Base-by-base conservation (phyloP, 2,888 invertebrate genomes). In the Acanthosepion lycidas region DNA sequence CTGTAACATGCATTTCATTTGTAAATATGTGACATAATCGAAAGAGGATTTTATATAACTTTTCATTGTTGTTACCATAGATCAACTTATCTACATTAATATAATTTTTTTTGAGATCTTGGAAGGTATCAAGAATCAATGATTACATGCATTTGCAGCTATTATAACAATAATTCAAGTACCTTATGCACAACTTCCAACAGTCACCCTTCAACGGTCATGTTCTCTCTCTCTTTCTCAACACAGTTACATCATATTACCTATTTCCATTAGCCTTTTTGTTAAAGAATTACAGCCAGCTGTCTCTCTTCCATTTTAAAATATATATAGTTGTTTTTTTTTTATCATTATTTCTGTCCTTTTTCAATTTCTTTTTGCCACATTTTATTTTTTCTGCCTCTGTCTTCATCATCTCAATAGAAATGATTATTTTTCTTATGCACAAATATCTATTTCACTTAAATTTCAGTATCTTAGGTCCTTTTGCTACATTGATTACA, bases 1-100 rank as follows among this genome's bases (percentile, higher is more conserved):
- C 51, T 20, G 48, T 92, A 92, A 48, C 92, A 92, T 92, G 92
- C 92, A 92, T 92, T 92, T 92, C 92, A 92, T 92, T 92, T 92
- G 92, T 92, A 92, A 92, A 92, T 92, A 92, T 92, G 92, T 92
- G 92, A 92, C 92, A 92, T 92, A 92, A 92, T 48, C 92, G 49
- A 92, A 92, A 53, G 51, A 51, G 49, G 51, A 51, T 92, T 92
- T 92, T 51, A 28, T 23, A 23, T 48, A 28, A 92, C 28, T 48
- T 92, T 53, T 92, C 92, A 92, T 92, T 53, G 92, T 92, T 92
- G 92, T 92, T 92, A 92, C 92, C 92, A 92, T 92, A 78, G 78
- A 78, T 78, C 78, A 78, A 78, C 78, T 78, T 78, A 78, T 78
- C 78, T 78, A 78, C 78, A 78, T 78, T 33, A 78, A 78, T n/a